Conservation (phyloP, 2,113 vertebrate species). For the Himantopus leucocephalus region DNA sequence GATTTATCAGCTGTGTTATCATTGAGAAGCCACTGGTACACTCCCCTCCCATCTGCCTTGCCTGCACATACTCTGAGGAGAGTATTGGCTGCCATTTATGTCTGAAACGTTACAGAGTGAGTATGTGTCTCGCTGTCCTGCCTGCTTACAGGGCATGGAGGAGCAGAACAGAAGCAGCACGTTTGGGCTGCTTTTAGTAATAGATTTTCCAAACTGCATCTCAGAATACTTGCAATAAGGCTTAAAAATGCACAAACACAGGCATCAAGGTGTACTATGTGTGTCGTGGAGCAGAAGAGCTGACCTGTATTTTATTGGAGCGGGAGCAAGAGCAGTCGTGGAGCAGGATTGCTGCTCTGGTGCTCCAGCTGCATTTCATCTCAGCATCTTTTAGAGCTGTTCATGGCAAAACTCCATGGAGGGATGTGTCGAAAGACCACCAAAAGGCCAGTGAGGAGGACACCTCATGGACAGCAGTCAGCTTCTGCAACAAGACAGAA, state of each 20-base stretch:
- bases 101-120: neutral
- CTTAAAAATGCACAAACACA: neutral
- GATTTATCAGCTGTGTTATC: neutral
- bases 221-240: neutral
- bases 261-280: neutral
- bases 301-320: neutral
- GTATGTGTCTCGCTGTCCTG: neutral
- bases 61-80: neutral
- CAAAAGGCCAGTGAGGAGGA: neutral
- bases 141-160: neutral
- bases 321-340: neutral
- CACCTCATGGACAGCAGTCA: neutral
- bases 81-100: neutral
- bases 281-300: neutral
- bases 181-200: neutral
- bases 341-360: neutral
- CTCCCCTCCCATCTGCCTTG: neutral
- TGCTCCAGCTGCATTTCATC: neutral
- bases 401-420: neutral
- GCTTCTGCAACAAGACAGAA: neutral
- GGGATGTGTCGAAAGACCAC: rapidly evolving
- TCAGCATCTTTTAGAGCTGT: neutral
- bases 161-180: neutral
- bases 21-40: neutral
- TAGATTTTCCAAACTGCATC: neutral